Evolutionary conservation across 2,888 invertebrate genomes (phyloP).

Genomic region (Pyrrhia umbra): DNA sequence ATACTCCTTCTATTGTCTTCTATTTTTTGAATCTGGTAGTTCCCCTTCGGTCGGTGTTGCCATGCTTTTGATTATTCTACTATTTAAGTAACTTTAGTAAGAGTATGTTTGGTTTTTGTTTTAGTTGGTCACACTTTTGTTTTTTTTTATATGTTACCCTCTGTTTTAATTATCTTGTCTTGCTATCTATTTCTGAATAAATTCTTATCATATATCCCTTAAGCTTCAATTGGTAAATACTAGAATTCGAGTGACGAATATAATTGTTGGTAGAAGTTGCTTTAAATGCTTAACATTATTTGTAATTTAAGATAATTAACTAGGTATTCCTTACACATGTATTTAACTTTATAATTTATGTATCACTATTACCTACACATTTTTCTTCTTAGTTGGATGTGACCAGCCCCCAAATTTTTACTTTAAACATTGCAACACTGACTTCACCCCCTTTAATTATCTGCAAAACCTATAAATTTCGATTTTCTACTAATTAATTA

Average conservation of each 20-base stretch:
- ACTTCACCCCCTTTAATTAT: constrained; percentile 43
- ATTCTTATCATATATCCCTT: no score
- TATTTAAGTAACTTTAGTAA: constrained; percentile 48
- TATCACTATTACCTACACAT: background rate
- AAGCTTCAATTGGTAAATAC: no score
- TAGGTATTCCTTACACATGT: no score
- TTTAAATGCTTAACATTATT: no score
- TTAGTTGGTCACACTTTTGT: constrained; percentile 24
- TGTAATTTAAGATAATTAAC: no score
- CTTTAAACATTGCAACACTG: constrained; percentile 66
- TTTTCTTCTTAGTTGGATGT: constrained; percentile 8
- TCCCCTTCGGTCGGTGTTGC: constrained; percentile 79
- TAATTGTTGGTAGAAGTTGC: no score
- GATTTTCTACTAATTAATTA: constrained; percentile 54
- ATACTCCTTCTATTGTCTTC: constrained; percentile 64
- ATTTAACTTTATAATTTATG: no score
- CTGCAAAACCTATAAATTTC: constrained; percentile 44
- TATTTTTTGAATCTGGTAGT: constrained; percentile 74
- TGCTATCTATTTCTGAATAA: no score
- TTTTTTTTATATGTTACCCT: no score
- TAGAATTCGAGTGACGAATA: no score
- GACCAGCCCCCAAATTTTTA: constrained; percentile 28
- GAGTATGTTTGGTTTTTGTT: constrained; percentile 2
- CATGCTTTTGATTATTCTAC: constrained; percentile 66
- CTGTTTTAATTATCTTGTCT: no score